Percentiles rank a stretch among this genome's conserved stretches.
These are phyloP conservation scores for Spodoptera litura DNA, from an alignment of 1,140 invertebrate genomes.

Conservation along the genomic window DNA sequence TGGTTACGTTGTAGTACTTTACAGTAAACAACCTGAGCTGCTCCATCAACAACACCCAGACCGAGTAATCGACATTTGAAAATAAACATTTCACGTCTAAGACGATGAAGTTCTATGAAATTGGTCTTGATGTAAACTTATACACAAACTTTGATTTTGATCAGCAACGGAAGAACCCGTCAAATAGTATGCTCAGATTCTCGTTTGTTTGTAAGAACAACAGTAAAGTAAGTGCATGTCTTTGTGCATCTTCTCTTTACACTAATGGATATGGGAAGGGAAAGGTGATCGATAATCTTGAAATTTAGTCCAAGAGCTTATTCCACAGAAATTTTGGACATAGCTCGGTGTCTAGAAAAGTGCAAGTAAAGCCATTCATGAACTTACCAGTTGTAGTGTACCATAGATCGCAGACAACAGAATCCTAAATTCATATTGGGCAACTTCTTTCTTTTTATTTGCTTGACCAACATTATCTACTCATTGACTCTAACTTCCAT, in stretches of 20 bases:
- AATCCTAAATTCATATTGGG: too few relatives aligned
- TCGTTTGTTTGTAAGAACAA: conserved; percentile 25
- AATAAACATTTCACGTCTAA: conserved; percentile 72
- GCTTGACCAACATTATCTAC: too few relatives aligned
- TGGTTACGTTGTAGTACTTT: conserved; percentile 62
- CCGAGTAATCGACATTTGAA: conserved; percentile 76
- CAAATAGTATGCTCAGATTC: conserved; percentile 31
- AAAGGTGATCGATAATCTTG: not conserved
- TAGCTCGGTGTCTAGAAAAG: too few relatives aligned
- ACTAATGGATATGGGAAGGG: not conserved
- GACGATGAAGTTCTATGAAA: conserved; percentile 58
- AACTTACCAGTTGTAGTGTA: too few relatives aligned
- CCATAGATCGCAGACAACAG: too few relatives aligned
- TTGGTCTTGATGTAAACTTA: conserved; percentile 58
- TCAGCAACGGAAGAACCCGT: conserved; percentile 40
- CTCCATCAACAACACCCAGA: conserved; percentile 70
- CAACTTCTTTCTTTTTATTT: too few relatives aligned
- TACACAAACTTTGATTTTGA: conserved; percentile 38
- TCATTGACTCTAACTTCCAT: too few relatives aligned
- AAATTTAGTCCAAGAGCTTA: not conserved
- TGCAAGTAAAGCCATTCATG: too few relatives aligned
- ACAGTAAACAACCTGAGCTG: conserved; percentile 74
- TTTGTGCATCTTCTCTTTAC: conserved; percentile 1
- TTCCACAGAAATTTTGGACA: too few relatives aligned
- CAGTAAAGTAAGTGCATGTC: conserved; percentile 8